A percentile compares a stretch with the other conserved stretches of the same genome.
Conservation (phyloP, 2,888 invertebrate genomes). For the Nephrotoma flavescens region DNA sequence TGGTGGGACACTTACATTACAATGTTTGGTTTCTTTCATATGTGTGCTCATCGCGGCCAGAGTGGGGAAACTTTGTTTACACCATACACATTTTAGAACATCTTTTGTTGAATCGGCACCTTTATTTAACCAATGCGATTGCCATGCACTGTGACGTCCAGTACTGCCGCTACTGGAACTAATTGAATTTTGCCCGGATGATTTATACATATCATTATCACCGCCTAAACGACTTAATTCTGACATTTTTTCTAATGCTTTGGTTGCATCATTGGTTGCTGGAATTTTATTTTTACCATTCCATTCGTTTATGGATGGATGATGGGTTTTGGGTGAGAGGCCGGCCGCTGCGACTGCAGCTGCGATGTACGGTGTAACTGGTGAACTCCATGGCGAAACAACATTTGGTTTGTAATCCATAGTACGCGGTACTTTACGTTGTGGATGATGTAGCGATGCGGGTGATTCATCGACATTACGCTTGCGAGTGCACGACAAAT, state of each 20-base stretch:
- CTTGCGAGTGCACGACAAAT: constrained; percentile 64
- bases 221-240: constrained; percentile 75
- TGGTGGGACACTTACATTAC: constrained; percentile 75
- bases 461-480: constrained; percentile 48
- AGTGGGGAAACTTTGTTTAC: constrained; percentile 91
- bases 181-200: constrained; percentile 32
- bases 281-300: constrained; percentile 66
- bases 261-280: constrained; percentile 70
- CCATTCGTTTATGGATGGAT: constrained; percentile 47
- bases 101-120: constrained; percentile 91
- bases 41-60: constrained; percentile 88
- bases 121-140: constrained; percentile 94
- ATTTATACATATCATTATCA: constrained; percentile 46
- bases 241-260: constrained; percentile 83
- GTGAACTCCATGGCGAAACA: constrained; percentile 64
- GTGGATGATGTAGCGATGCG: constrained; percentile 36
- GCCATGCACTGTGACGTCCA: constrained; percentile 83
- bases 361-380: constrained; percentile 68
- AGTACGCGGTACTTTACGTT: constrained; percentile 49
- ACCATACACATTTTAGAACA: constrained; percentile 95
- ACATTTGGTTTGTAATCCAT: constrained; percentile 49
- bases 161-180: constrained; percentile 25
- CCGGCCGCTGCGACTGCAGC: constrained; percentile 62
- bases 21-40: constrained; percentile 97
- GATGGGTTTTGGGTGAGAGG: constrained; percentile 49